A percentile compares a stretch with the other conserved stretches of the same genome.
These are phyloP conservation scores for Scaptomyza caliginosa DNA, from an alignment of 2,888 invertebrate species.

Conservation along the genomic window DNA sequence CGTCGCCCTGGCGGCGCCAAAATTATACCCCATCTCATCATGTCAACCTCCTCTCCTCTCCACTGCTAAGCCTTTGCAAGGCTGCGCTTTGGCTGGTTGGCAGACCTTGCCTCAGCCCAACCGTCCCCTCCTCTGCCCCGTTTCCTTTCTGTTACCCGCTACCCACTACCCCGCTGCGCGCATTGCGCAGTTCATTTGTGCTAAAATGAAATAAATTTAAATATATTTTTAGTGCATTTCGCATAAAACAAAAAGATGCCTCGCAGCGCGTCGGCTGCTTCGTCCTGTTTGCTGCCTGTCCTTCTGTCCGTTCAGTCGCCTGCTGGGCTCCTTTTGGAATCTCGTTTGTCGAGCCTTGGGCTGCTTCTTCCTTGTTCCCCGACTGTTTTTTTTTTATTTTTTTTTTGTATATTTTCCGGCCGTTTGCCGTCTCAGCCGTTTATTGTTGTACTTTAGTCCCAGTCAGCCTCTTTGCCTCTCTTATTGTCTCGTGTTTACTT, in stretches of 20 bases:
- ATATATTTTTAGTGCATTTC: slow-evolving; percentile 80
- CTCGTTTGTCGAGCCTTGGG: slow-evolving; percentile 56
- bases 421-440: slow-evolving; percentile 74
- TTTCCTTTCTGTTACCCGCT: no score
- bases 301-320: slow-evolving; percentile 7
- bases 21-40: slow-evolving; percentile 21
- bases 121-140: no score
- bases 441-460: slow-evolving; percentile 72
- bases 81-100: slow-evolving; percentile 64
- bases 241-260: slow-evolving; percentile 79
- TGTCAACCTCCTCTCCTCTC: neutral
- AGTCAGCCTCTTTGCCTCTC: slow-evolving; percentile 13
- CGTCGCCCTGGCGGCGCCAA: slow-evolving; percentile 68
- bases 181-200: slow-evolving; percentile 70
- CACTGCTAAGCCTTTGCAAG: slow-evolving; percentile 45
- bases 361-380: slow-evolving; percentile 9
- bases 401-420: slow-evolving; percentile 71
- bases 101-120: neutral
- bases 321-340: slow-evolving; percentile 39
- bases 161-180: slow-evolving; percentile 18
- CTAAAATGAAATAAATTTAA: slow-evolving; percentile 77
- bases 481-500: slow-evolving; percentile 67
- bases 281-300: slow-evolving; percentile 5
- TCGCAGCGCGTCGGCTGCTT: slow-evolving; percentile 45
- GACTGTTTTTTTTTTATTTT: neutral